Base-by-base conservation (phyloP, 1,140 invertebrate species). In the Euura saliciscinereae region DNA sequence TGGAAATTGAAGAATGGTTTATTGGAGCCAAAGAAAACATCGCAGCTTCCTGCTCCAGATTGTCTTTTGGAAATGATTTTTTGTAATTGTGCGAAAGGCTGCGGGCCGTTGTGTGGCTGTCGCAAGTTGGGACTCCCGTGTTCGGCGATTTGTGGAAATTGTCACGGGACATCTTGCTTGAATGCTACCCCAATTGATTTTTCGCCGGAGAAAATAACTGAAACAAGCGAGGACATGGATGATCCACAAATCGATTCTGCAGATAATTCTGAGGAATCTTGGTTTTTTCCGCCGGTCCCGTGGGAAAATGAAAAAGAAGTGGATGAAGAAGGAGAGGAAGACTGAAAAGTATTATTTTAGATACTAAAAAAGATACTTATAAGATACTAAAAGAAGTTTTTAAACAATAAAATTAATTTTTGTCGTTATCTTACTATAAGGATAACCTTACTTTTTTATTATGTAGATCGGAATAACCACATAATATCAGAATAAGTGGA, bases 1-100 rank as follows among this genome's bases (percentile, higher is more conserved):
- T 86, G 80, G 84, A 76, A 71, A 72, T 59, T 80, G 67, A 73
- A 73, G 76, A 78, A 82, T 74, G 73, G 77, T 74, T 75, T 82
- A 44, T 70, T 86, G 73, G 73, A 82, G 71, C 84, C 86, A 70
- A 80, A 80, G 43, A 74, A 44, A 72, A 82, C 76, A 45, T 67
- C 78, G 71, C 73, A 78, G 69, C 77, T 77, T 71, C 77, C 81
- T 73, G 83, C 80, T 69, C 82, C 83, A 2, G 46, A 76, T n/a
- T 46, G 72, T 51, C 51, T 79, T 70, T 68, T 79, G 11, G 79
- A 81, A 42, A 75, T 71, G 77, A 80, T 83, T 71, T 81, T 78
- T 77, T 80, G 77, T 78, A 78, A 77, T 71, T 81, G 79, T 73
- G 75, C 71, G 73, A 77, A 77, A 46, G 75, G 73, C 59, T 78